These are phyloP conservation scores for Styela clava DNA, from an alignment of 23 tunicate genomes.

Conservation along the genomic window DNA sequence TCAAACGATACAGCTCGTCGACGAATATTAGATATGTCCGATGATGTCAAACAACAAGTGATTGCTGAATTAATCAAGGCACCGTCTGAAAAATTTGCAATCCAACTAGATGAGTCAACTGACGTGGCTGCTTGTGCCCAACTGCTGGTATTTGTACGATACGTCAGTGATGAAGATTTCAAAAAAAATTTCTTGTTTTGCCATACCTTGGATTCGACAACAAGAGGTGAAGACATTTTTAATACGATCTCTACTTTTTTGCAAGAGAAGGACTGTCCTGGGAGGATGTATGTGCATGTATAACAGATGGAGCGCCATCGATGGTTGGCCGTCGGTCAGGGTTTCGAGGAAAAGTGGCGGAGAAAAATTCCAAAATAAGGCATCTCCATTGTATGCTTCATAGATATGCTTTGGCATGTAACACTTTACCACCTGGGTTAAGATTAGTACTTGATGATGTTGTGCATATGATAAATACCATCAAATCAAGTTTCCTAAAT, in stretches of 20 bases:
- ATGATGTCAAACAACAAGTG: constrained; percentile 59
- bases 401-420: too few species aligned
- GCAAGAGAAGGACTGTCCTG: constrained; percentile 37
- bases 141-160: constrained; percentile 63
- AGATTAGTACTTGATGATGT: too few species aligned
- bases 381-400: too few species aligned
- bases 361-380: too few species aligned
- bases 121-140: constrained; percentile 60
- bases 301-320: neutral
- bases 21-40: constrained; percentile 49
- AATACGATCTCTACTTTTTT: constrained; percentile 49
- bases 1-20: constrained; percentile 50
- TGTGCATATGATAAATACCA: too few species aligned
- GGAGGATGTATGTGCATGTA: constrained; percentile 50
- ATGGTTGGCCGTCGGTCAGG: too few species aligned
- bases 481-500: too few species aligned
- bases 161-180: constrained; percentile 43
- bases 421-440: too few species aligned
- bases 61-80: constrained; percentile 51
- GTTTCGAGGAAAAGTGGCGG: too few species aligned
- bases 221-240: constrained; percentile 46
- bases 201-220: constrained; percentile 32
- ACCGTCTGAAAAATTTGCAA: constrained; percentile 50
- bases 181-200: constrained; percentile 55
- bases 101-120: constrained; percentile 67